These are phyloP conservation scores for Crypturellus undulatus DNA, from an alignment of 2,113 vertebrate genomes.

Conservation along the genomic window DNA sequence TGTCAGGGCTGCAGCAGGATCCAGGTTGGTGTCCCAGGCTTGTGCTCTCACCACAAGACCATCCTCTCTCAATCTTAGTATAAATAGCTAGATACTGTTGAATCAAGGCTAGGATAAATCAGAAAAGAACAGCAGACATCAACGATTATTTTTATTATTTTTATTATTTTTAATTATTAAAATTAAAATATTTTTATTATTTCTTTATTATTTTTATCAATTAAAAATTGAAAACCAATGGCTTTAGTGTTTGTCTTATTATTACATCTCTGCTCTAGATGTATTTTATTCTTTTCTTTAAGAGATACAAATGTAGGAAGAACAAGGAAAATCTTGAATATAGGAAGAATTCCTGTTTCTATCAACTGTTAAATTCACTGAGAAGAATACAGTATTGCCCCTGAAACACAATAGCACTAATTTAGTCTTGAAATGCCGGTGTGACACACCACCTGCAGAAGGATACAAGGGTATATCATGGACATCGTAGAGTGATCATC, in stretches of 20 bases:
- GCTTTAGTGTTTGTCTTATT: not conserved
- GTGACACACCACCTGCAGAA: not conserved
- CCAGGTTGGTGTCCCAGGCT: not conserved
- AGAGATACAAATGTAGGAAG: not conserved
- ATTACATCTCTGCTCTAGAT: not conserved
- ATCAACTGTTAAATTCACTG: not conserved
- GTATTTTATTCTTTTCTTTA: not conserved
- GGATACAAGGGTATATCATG: not conserved
- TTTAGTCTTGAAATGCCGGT: not conserved
- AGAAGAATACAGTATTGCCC: not conserved
- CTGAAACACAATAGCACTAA: not conserved
- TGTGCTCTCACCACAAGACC: not conserved
- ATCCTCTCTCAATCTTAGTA: not conserved
- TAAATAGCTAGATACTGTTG: not conserved
- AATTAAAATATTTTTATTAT: too few species aligned
- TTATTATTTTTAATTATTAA: too few species aligned
- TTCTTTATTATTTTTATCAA: not conserved
- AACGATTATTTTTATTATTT: not conserved
- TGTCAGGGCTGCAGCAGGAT: not conserved
- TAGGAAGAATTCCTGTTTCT: not conserved
- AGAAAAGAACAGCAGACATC: not conserved
- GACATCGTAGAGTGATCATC: accelerated
- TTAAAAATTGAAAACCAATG: not conserved
- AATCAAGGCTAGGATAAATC: not conserved
- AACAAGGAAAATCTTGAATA: slow-evolving; percentile 25